Evolutionary conservation across 2,888 invertebrate genomes (phyloP).

Genomic region (Melipona bicolor): DNA sequence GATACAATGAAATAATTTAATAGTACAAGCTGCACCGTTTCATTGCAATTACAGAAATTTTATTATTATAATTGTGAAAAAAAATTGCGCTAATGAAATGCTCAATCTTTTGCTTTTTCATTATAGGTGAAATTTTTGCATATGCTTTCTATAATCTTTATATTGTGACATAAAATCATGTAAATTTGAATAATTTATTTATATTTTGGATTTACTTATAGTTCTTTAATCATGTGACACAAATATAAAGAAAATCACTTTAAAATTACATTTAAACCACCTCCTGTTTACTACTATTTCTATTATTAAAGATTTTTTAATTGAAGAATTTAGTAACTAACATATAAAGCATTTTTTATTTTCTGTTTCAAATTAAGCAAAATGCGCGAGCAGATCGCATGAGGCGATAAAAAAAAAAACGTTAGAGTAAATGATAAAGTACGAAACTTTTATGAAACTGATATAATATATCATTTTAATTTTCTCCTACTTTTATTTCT

Average conservation of each 20-base stretch:
- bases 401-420: too few species aligned
- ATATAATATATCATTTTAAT: too few species aligned
- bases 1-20: conserved; percentile 18
- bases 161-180: conserved; percentile 27
- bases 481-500: too few species aligned
- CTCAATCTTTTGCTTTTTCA: conserved; percentile 35
- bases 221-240: neutral
- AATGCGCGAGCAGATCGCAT: too few species aligned
- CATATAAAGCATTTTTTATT: too few species aligned
- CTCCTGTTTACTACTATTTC: neutral
- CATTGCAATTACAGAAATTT: neutral
- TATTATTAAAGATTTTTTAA: neutral
- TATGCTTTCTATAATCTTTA: conserved; percentile 36
- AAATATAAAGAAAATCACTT: conserved; percentile 2
- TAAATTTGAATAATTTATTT: conserved; percentile 50
- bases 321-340: too few species aligned
- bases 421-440: too few species aligned
- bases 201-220: conserved; percentile 21
- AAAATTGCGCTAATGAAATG: conserved; percentile 11
- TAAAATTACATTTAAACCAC: neutral
- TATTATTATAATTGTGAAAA: conserved; percentile 4
- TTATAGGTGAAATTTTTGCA: conserved; percentile 29
- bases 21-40: conserved; percentile 14
- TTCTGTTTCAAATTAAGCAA: too few species aligned
- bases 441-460: too few species aligned